Percentiles rank a stretch among this genome's conserved stretches.
Conservation (phyloP, 2,113 vertebrate genomes). For the Terrapene triunguis region DNA sequence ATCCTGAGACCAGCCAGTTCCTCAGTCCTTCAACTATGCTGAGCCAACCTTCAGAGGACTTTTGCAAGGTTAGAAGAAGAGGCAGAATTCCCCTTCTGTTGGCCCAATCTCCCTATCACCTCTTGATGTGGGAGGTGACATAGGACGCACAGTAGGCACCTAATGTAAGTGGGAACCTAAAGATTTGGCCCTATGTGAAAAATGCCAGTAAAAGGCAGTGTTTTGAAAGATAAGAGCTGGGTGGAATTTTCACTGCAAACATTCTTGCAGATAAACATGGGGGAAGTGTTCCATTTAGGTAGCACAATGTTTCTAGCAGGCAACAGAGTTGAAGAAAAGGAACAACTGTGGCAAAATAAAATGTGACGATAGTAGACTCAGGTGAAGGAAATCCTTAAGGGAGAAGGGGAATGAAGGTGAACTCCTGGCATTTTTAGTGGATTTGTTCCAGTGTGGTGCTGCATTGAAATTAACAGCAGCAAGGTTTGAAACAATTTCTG, state of each 20-base stretch:
- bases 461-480: conserved; percentile 42
- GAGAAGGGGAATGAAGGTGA: conserved; percentile 70
- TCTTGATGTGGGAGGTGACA: not conserved
- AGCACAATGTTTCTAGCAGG: not conserved
- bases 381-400: conserved; percentile 66
- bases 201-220: not conserved
- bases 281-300: conserved; percentile 29
- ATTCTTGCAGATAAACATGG: conserved; percentile 35
- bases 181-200: not conserved
- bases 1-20: not conserved
- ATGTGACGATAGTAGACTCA: conserved; percentile 35
- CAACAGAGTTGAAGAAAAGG: not conserved
- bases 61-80: not conserved
- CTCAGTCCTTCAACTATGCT: not conserved
- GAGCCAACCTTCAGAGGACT: not conserved
- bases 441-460: conserved; percentile 67
- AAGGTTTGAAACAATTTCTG: conserved; percentile 47
- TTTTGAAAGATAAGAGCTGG: not conserved
- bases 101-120: not conserved
- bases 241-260: conserved; percentile 42
- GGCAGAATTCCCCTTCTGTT: not conserved
- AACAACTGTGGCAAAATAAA: conserved; percentile 57
- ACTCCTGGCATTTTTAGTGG: conserved; percentile 65
- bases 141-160: not conserved
- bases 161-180: not conserved